Evolutionary conservation across 2,797 vertebrate genomes (phyloP), one percentile per base, ranked within the genome.

Genomic region (Prunella strophiata): DNA sequence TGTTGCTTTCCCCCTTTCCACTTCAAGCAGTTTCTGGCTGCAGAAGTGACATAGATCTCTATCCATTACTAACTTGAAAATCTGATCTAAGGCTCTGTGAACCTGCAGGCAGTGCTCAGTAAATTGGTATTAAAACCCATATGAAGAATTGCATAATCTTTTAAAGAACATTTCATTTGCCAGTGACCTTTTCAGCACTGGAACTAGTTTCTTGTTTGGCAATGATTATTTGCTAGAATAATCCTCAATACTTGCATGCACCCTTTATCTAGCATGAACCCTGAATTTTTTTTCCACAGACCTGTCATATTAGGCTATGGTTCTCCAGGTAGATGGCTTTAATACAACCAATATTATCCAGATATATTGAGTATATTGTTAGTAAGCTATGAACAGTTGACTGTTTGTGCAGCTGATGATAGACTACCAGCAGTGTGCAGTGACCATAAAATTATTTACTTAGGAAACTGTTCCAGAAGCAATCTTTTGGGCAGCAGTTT

Each of bases 71-170:
- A 90, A 77, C 83, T 89, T 67, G 87, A 89, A 95, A 97, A 94
- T 96, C 78, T 66, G 65, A 94, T 95, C 84, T 93, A 93, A 94
- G 88, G 78, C 70, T 78, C 72, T 85, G 61, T 77, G 88, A 93
- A 97, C 93, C 95, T 97, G 91, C 85, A 93, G 94, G 96, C 96
- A 85, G 75, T 54, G 50, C 85, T 89, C 79, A 52, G 73, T 93
- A 97, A 95, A 97, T 92, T 93, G 89, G 61, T 96, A 97, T 96
- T 93, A 95, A 96, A 95, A 92, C 95, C 93, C 85, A 80, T 93
- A 90, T 78, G 93, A 96, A 43, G 93, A 91, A 95, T 95, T 94
- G 67, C 74, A 82, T 92, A 91, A 97, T 94, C 91, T 47, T 85
- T 88, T 96, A 84, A 90, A 91, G 91, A 96, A 92, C 88, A 73